Base-by-base conservation (phyloP, 2,797 vertebrate genomes). In the Phrynocephalus vlangalii region DNA sequence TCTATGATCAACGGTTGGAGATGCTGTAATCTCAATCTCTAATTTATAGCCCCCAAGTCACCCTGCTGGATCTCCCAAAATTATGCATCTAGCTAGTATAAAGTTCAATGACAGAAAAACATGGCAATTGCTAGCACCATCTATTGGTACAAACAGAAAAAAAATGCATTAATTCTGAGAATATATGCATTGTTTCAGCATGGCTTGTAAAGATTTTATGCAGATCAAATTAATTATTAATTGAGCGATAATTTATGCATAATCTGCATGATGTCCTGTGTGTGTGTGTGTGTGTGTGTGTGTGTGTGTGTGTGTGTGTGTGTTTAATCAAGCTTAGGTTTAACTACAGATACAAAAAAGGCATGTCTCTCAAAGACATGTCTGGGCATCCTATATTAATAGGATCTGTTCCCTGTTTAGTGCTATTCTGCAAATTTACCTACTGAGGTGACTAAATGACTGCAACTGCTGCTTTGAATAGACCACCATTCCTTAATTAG, bases 81-180 rank as follows among this genome's bases (percentile, higher is more conserved):
- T 44, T 52, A 8, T 52, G 52, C 11, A 11, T 52, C 52, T 52
- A 52, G 52, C 52, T 52, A 11, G 52, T 11, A 52, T 52, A 52
- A 52, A 52, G 8, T 52, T 52, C 60, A 95, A 87, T 67, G 70
- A 89, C 20, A 93, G 84, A 78, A 90, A 89, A 89, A 92, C 92
- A 85, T 22, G 89, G 90, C 83, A 93, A 91, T 90, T 96, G 18
- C 89, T 95, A 94, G 94, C 93, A 94, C 94, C 94, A 96, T 94
- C 94, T 95, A 93, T 96, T 94, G 94, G 94, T 87, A 72, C 92
- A 89, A 66, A 93, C 91, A 85, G 76, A 67, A 52, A 85, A 85
- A 86, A 92, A 71, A 0, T 84, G 38, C 81, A 91, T n/a, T 56
- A 84, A 86, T 94, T 94, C 90, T 89, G 50, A 88, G 16, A 90